Evolutionary conservation across 2,888 invertebrate species (phyloP).

Genomic region (Pristionchus mayeri): DNA sequence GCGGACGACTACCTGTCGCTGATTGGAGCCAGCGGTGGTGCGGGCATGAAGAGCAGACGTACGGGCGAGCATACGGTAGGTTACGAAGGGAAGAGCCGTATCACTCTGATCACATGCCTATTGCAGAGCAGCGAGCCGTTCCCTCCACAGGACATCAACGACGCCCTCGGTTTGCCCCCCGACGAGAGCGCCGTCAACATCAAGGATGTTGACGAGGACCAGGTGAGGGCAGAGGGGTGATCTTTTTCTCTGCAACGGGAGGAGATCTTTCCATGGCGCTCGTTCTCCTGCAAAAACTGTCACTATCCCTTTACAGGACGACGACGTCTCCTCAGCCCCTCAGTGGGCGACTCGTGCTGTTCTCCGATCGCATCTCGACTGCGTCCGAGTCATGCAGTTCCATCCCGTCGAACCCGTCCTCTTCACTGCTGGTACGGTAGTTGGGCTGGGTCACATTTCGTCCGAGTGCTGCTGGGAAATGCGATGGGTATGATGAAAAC

Average conservation of each 20-base stretch:
- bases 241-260: neutral
- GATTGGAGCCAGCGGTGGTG: neutral
- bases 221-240: constrained; percentile 35
- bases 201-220: constrained; percentile 59
- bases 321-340: constrained; percentile 1
- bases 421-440: constrained; percentile 86
- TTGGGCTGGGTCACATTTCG: neutral
- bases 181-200: constrained; percentile 62
- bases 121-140: neutral
- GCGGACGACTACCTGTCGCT: neutral
- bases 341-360: constrained; percentile 71
- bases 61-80: constrained; percentile 5
- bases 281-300: too few relatives aligned
- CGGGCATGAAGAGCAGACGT: neutral
- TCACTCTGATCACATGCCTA: neutral
- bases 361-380: constrained; percentile 79
- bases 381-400: constrained; percentile 78
- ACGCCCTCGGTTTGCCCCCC: constrained; percentile 60
- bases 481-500: too few relatives aligned
- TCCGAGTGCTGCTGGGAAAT: neutral
- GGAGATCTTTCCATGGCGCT: neutral
- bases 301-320: neutral
- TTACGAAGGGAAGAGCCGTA: neutral
- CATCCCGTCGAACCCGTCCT: constrained; percentile 81
- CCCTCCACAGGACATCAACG: constrained; percentile 54